Conservation (phyloP, 2,113 vertebrate species). For the Hypanus sabinus region DNA sequence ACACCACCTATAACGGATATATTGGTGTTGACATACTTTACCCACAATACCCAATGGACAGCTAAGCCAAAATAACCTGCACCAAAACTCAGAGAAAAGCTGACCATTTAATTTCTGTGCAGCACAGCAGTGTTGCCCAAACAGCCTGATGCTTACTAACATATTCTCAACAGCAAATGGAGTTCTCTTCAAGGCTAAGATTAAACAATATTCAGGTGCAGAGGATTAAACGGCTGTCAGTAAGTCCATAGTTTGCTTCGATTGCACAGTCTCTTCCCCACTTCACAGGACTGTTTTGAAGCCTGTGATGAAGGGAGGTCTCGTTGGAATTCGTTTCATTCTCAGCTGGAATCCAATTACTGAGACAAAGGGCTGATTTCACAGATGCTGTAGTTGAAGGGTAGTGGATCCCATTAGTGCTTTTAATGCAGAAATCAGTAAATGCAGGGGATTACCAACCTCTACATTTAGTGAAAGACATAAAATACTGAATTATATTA, state of each 20-base stretch:
- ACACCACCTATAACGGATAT: not conserved
- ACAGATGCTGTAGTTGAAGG: not conserved
- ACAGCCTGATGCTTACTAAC: not conserved
- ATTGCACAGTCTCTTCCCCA: not conserved
- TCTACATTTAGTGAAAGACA: not conserved
- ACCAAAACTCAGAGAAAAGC: not conserved
- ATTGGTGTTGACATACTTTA: not conserved
- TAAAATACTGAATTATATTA: not conserved
- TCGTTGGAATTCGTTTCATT: slow-evolving; percentile 4
- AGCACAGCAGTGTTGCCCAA: not conserved
- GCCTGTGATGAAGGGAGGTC: not conserved
- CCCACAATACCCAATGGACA: not conserved
- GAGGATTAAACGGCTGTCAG: not conserved
- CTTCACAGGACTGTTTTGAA: not conserved
- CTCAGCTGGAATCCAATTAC: slow-evolving; percentile 24
- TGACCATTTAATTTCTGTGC: not conserved
- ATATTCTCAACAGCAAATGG: not conserved
- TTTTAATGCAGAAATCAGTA: not conserved
- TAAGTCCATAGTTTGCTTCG: not conserved
- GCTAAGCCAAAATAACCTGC: not conserved
- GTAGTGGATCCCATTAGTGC: not conserved
- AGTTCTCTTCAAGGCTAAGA: not conserved
- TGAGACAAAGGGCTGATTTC: not conserved
- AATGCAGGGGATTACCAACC: not conserved
- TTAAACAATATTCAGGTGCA: not conserved